A percentile compares a stretch with the other conserved stretches of the same genome.
These are phyloP conservation scores for Theonella swinhoei DNA, from an alignment of 37 sponge, comb jelly and placozoan species.

Conservation along the genomic window DNA sequence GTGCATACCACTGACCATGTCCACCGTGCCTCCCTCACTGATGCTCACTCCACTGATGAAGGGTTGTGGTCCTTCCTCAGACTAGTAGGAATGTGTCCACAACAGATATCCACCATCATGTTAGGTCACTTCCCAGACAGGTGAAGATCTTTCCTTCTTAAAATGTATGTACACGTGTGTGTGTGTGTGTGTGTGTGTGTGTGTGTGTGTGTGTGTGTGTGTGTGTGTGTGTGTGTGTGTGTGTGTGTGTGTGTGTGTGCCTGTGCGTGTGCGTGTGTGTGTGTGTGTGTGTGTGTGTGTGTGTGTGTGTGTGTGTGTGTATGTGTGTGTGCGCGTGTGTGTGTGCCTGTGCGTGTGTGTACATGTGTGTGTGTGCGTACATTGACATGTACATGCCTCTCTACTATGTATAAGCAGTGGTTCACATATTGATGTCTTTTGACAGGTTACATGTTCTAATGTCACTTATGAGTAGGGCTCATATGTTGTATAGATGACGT, in stretches of 20 bases:
- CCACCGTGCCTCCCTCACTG: slow-evolving; percentile 26
- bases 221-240: background rate
- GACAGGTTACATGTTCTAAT: slow-evolving; percentile 42
- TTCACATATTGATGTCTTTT: background rate
- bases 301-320: too few species aligned
- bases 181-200: too few species aligned
- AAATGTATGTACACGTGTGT: too few species aligned
- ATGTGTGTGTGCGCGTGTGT: too few species aligned
- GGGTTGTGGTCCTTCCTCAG: slow-evolving; percentile 62
- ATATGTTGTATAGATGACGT: slow-evolving; percentile 41
- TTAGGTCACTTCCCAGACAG: slow-evolving; percentile 22
- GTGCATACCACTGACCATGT: slow-evolving; percentile 47
- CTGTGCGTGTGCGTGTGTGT: slow-evolving; percentile 1
- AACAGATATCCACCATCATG: slow-evolving; percentile 39
- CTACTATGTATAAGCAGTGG: too few species aligned
- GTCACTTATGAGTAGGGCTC: slow-evolving; percentile 5
- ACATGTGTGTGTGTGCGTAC: background rate
- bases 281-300: too few species aligned
- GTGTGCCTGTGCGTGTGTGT: background rate
- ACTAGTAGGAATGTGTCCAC: slow-evolving; percentile 39
- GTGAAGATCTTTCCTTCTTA: too few species aligned
- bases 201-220: slow-evolving; percentile 2
- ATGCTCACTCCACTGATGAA: background rate
- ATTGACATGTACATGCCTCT: background rate
- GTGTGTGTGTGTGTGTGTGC: background rate